Evolutionary conservation across 2,888 invertebrate species (phyloP).

Genomic region (Lissocephala sabroskyi): DNA sequence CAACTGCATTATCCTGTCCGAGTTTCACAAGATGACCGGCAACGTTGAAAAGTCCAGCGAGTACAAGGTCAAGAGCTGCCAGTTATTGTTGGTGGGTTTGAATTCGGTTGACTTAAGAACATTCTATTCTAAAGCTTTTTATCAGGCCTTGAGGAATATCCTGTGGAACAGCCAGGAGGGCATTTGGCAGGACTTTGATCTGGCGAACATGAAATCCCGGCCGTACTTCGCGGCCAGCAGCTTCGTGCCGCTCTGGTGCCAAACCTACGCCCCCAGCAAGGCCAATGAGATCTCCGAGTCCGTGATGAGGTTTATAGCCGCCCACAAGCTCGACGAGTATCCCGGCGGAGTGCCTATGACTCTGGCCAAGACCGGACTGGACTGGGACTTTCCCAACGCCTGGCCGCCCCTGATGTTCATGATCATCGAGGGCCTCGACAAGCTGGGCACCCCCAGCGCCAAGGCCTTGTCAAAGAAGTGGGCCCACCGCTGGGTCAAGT

Average conservation of each 20-base stretch:
- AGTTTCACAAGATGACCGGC: constrained; percentile 77
- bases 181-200: constrained; percentile 89
- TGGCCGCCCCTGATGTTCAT: constrained; percentile 94
- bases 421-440: constrained; percentile 83
- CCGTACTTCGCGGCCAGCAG: constrained; percentile 87
- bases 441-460: constrained; percentile 79
- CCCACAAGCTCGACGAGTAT: constrained; percentile 76
- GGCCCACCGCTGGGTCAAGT: constrained; percentile 85
- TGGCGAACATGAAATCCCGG: constrained; percentile 77
- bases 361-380: constrained; percentile 83
- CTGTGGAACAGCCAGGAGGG: constrained; percentile 92
- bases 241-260: constrained; percentile 86
- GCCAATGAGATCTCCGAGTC: constrained; percentile 76
- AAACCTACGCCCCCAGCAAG: constrained; percentile 78
- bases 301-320: constrained; percentile 81
- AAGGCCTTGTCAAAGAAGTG: constrained; percentile 79
- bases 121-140: too few relatives aligned
- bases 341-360: constrained; percentile 88
- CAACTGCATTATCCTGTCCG: constrained; percentile 83
- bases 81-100: too few relatives aligned
- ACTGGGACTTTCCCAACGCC: constrained; percentile 94
- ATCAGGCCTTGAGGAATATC: constrained; percentile 74
- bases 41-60: constrained; percentile 76
- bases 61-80: constrained; percentile 77
- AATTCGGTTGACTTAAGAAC: too few relatives aligned